Conservation (phyloP, 2,113 vertebrate genomes). For the Erythrolamprus reginae region DNA sequence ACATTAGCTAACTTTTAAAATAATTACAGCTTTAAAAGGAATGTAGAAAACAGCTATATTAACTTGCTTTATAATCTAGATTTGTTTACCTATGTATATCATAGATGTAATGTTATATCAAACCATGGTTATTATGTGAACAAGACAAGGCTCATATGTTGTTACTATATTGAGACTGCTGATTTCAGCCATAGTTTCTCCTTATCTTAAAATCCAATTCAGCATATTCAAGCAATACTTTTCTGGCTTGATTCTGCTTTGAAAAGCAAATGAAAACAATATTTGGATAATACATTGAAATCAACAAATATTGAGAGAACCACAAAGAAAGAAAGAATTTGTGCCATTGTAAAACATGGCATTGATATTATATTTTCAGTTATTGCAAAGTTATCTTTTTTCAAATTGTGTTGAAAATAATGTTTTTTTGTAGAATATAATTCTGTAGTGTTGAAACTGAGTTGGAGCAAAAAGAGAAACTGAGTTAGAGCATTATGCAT, state of each 20-base stretch:
- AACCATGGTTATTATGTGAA: background rate
- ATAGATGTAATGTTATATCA: background rate
- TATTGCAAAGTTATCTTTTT: background rate
- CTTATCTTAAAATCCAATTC: background rate
- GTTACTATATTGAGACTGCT: background rate
- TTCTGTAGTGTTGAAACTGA: background rate
- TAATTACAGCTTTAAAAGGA: background rate
- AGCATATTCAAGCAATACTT: background rate
- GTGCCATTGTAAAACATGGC: background rate
- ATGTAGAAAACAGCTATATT: background rate
- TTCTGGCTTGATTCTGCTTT: background rate
- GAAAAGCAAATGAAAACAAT: background rate
- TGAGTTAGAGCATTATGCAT: no score
- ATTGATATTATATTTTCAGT: background rate
- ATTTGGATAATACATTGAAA: background rate
- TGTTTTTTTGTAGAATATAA: background rate
- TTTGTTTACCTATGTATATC: background rate
- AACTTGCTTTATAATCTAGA: background rate
- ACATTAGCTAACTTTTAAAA: background rate
- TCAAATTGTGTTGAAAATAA: background rate
- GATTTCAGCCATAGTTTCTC: background rate
- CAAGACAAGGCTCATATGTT: background rate
- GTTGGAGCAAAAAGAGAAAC: background rate
- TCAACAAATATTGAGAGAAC: background rate
- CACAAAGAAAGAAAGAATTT: background rate